Evolutionary conservation across 1,140 invertebrate genomes (phyloP), one percentile per base, ranked within the genome.

Genomic region (Maniola jurtina): DNA sequence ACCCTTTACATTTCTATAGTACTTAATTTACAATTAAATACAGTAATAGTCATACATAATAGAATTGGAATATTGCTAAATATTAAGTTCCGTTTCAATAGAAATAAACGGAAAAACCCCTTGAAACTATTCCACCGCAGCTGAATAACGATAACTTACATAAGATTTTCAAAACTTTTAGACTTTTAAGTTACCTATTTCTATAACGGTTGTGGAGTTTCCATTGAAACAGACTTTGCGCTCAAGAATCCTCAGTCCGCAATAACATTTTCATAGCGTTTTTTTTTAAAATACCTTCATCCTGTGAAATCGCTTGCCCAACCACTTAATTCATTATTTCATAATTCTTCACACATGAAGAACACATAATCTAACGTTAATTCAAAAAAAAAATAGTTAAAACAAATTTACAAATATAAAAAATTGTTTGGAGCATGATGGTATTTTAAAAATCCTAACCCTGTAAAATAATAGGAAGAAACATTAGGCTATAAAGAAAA

Each of bases 21-120:
- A 77, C 71, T 81, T 83, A 80, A 76, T 79, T 84, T 82, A 86
- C 72, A 83, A 55, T 84, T 80, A 87, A 84, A 84, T 88, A 86
- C 79, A 86, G 75, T 83, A 79, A 75, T 80, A 86, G 75, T 83
- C 80, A 75, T 81, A 86, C 73, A 76, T 72, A 76, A 77, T 75
- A 77, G 73, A 84, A 81, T 82, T 84, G 83, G 79, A 88, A 86
- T 84, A 83, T 76, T 76, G 77, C 64, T 65, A 64, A 47, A 14
- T 60, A 60, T 0, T 16, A 34, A 11, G 34, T 9, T 13, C 52
- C 10, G 52, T 34, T 55, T 16, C 52, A 16, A n/a, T 55, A 34
- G 52, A 55, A 34, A 55, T 9, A 34, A 0, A 25, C 16, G 11
- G 34, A 34, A 1, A n/a, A 34, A 34, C 13, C 13, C 25, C 4